Evolutionary conservation across 2,888 invertebrate genomes (phyloP).

Genomic region (Rutpela maculata): DNA sequence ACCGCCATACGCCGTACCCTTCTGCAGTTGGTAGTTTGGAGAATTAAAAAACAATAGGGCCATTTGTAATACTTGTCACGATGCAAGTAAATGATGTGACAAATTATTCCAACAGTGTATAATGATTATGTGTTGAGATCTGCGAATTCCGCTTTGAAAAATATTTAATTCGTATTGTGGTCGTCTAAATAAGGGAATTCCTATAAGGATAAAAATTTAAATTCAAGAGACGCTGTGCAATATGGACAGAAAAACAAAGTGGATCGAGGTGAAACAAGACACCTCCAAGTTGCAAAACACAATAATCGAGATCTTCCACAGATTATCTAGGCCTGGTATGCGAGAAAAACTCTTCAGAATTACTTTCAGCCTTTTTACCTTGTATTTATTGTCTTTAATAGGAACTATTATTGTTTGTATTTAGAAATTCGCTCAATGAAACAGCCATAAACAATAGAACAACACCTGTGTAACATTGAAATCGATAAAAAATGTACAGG

Average conservation of each 20-base stretch:
- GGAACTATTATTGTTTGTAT: conserved; percentile 66
- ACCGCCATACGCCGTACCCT: background rate
- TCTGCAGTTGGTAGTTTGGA: conserved; percentile 13
- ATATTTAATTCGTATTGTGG: conserved; percentile 53
- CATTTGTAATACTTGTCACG: conserved; percentile 50
- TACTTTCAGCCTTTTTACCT: conserved; percentile 65
- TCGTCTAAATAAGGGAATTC: conserved; percentile 51
- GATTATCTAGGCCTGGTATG: conserved; percentile 67
- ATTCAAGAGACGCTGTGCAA: conserved; percentile 59
- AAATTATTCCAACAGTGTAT: conserved; percentile 51
- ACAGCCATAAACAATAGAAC: conserved; percentile 66
- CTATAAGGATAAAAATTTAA: conserved; percentile 57
- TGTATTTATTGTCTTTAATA: conserved; percentile 69
- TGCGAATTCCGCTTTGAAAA: conserved; percentile 53
- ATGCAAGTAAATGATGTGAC: conserved; percentile 49
- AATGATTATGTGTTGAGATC: conserved; percentile 49
- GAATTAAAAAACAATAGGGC: conserved; percentile 69
- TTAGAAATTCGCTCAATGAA: conserved; percentile 68
- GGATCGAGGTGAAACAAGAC: conserved; percentile 65
- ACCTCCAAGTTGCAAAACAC: conserved; percentile 62
- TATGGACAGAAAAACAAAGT: conserved; percentile 60
- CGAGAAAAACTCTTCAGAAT: conserved; percentile 64
- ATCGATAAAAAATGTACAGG: conserved; percentile 52
- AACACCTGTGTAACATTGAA: conserved; percentile 69
- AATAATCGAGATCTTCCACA: conserved; percentile 60